Percentiles rank a stretch among this genome's conserved stretches.
These are phyloP conservation scores for Bombus cullumanus DNA, from an alignment of 1,140 invertebrate genomes.

Conservation along the genomic window DNA sequence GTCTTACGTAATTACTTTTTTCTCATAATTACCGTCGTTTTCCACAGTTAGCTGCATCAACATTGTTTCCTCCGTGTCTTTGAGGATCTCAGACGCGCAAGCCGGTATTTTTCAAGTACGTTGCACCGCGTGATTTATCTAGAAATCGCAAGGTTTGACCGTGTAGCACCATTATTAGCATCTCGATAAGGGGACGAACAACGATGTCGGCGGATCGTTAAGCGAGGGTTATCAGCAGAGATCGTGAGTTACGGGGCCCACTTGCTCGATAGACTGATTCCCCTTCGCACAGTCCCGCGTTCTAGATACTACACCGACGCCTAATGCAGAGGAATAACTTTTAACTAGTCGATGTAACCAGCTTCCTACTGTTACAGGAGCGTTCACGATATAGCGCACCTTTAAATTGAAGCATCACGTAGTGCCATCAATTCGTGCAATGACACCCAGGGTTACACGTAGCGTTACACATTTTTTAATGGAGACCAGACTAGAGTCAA, in stretches of 20 bases:
- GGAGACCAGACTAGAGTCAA: too few relatives aligned
- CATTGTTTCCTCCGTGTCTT: neutral
- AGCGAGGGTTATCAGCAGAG: slow-evolving; percentile 29
- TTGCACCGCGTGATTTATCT: slow-evolving; percentile 15
- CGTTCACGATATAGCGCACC: neutral
- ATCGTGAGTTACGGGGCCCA: slow-evolving; percentile 51
- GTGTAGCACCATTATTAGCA: slow-evolving; percentile 19
- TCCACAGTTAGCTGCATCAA: too few relatives aligned
- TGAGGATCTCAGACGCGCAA: neutral
- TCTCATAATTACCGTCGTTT: too few relatives aligned
- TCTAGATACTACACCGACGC: slow-evolving; percentile 31
- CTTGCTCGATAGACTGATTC: slow-evolving; percentile 46
- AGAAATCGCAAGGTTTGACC: neutral
- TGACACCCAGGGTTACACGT: neutral
- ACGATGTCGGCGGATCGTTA: slow-evolving; percentile 13
- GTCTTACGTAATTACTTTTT: too few relatives aligned
- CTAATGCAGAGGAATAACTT: slow-evolving; percentile 26
- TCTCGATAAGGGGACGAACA: slow-evolving; percentile 16
- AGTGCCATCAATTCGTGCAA: neutral
- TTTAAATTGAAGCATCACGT: neutral
- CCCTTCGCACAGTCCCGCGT: slow-evolving; percentile 40
- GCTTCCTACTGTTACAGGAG: slow-evolving; percentile 10
- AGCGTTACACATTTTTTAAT: neutral
- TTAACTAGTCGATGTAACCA: slow-evolving; percentile 22
- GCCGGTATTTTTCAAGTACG: neutral